phyloP scores from a whole-genome alignment of 2,888 invertebrate genomes.

The Caradrina clavipalpis region DNA sequence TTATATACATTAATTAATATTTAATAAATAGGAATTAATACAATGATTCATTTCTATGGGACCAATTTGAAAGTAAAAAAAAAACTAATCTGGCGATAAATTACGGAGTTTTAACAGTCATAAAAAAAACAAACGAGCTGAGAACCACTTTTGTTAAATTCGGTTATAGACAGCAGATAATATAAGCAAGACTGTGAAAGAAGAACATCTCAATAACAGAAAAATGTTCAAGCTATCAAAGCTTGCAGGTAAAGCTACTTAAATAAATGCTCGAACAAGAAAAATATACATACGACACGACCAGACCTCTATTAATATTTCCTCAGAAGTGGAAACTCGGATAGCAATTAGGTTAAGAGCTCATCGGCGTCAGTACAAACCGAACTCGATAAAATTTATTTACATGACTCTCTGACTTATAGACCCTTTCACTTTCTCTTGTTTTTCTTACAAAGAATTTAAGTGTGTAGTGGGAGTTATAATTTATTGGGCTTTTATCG shows the following conservation, averaged over 20 bases:
- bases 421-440: slow-evolving; percentile 5
- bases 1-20: too few species aligned
- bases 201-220: not conserved
- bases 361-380: slow-evolving; percentile 23
- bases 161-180: too few species aligned
- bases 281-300: slow-evolving; percentile 11
- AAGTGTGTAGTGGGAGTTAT: slow-evolving; percentile 32
- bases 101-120: too few species aligned
- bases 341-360: slow-evolving; percentile 56
- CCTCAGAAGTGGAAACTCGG: slow-evolving; percentile 25
- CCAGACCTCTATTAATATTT: slow-evolving; percentile 11
- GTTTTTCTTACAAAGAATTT: slow-evolving; percentile 38
- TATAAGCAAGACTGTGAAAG: too few species aligned
- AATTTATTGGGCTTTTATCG: slow-evolving; percentile 52
- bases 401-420: slow-evolving; percentile 34
- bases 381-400: slow-evolving; percentile 39
- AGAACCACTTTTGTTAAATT: too few species aligned
- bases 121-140: too few species aligned
- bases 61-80: too few species aligned
- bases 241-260: too few species aligned
- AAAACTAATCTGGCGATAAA: too few species aligned
- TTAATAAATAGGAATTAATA: too few species aligned
- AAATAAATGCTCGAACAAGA: not conserved
- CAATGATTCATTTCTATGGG: too few species aligned
- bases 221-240: not conserved